Evolutionary conservation across 2,797 vertebrate genomes (phyloP), one percentile per base, ranked within the genome.

Genomic region (Lophotriccus pileatus): DNA sequence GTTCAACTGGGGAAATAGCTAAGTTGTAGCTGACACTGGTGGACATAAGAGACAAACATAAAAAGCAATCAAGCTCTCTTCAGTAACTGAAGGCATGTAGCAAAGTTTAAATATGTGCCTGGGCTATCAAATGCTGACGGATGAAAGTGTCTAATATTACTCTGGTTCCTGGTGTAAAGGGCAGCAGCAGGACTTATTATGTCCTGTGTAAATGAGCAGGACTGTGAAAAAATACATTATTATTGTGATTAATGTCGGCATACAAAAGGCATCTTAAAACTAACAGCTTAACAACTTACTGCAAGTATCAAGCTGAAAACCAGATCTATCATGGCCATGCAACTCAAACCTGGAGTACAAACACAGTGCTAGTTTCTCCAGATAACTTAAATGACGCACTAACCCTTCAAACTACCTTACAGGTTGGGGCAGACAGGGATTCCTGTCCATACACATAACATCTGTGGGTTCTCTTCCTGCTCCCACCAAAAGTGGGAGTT

Each of bases 11-110:
- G 77, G 62, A 92, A 94, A 84, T 39, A 68, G 41, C 52, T 44
- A 60, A 77, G 63, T 79, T 3, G 2, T 84, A 46, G 32, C 72
- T 25, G 68, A 83, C 68, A 41, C 37, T 63, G 32, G 23, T 32
- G 32, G 64, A 34, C 56, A 24, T 49, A 70, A 72, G 47, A 80
- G 75, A 74, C 37, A 64, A 84, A 41, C 6, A 20, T 16, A 50
- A 73, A 75, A 82, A 92, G 56, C 79, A 87, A 28, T 90, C 50
- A 66, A 66, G 32, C 24, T 89, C n/a, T 63, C 78, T 75, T 83
- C 34, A 39, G 93, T 77, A 89, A 85, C 36, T 67, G 16, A 72
- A 39, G 37, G 12, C 34, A 46, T 13, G 13, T 22, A 74, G 72
- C 68, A 74, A 58, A 63, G 19, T 70, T 76, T 67, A 63, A 75